Percentiles rank a stretch among this genome's conserved stretches.
Conservation (phyloP, 2,797 vertebrate species). For the Psittacula derbiana region DNA sequence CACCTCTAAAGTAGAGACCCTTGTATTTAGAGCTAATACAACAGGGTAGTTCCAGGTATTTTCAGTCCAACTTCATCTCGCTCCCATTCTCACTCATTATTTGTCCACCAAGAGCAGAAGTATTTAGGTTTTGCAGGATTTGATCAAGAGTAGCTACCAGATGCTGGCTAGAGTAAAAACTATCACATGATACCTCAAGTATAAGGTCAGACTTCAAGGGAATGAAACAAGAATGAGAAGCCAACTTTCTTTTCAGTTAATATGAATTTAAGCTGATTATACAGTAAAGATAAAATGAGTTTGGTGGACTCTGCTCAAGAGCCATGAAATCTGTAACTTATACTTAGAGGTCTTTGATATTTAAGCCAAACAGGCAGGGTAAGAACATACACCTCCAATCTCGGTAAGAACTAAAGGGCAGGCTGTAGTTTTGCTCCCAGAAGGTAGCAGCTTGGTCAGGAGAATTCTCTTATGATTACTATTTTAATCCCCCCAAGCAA, state of each 20-base stretch:
- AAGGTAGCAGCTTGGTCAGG: neutral
- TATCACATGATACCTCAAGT: neutral
- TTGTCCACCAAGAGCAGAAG: neutral
- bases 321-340: neutral
- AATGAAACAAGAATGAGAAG: conserved; percentile 22
- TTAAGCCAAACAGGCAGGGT: neutral
- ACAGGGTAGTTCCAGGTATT: neutral
- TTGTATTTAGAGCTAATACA: neutral
- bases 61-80: neutral
- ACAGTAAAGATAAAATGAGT: conserved; percentile 26
- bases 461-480: neutral
- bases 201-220: conserved; percentile 7
- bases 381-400: neutral
- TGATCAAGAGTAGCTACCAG: neutral
- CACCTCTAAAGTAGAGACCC: neutral
- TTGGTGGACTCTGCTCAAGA: conserved; percentile 11
- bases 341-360: conserved; percentile 45
- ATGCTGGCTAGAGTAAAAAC: neutral
- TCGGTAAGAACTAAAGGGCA: neutral
- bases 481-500: neutral
- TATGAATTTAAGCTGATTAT: conserved; percentile 44
- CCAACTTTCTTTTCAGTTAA: neutral
- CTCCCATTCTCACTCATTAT: neutral
- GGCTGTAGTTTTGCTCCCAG: neutral
- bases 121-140: neutral